phyloP scores from a whole-genome alignment of 2,797 vertebrate species.

The Xenopus petersii region DNA sequence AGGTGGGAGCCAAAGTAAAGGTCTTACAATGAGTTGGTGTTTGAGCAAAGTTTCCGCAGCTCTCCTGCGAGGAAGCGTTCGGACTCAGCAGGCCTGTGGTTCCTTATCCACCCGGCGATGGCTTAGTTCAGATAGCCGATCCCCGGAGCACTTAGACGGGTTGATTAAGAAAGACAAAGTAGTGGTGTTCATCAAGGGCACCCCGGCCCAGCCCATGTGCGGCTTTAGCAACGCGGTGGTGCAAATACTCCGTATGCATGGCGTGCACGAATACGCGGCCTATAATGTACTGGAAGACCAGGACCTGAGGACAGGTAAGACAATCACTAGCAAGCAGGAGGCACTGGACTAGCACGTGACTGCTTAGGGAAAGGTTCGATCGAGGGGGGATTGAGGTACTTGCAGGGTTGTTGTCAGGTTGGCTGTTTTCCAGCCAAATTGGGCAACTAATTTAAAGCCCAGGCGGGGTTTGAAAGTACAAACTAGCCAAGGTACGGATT shows the following conservation, averaged over 20 bases:
- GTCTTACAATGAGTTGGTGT: neutral
- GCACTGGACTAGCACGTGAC: too few species aligned
- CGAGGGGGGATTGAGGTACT: too few species aligned
- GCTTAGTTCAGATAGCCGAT: constrained; percentile 29
- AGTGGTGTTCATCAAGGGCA: constrained; percentile 96
- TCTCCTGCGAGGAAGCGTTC: neutral
- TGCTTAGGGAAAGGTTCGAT: too few species aligned
- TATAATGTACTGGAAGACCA: constrained; percentile 93
- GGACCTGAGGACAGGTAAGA: constrained; percentile 87
- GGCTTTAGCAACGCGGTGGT: constrained; percentile 97
- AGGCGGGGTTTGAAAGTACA: too few species aligned
- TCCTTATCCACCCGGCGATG: constrained; percentile 13
- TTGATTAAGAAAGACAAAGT: constrained; percentile 90
- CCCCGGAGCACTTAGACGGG: constrained; percentile 67
- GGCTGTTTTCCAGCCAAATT: too few species aligned
- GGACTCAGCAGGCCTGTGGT: neutral
- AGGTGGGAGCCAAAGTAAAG: neutral
- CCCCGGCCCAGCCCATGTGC: constrained; percentile 86
- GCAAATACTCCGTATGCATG: constrained; percentile 94
- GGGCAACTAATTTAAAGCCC: too few species aligned
- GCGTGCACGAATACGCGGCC: constrained; percentile 81
- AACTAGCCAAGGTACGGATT: too few species aligned
- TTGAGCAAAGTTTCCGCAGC: neutral
- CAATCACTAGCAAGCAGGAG: neutral
- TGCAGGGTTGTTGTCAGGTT: too few species aligned